Evolutionary conservation across 2,113 vertebrate genomes (phyloP), one percentile per base, ranked within the genome.

Genomic region (Malurus melanocephalus): DNA sequence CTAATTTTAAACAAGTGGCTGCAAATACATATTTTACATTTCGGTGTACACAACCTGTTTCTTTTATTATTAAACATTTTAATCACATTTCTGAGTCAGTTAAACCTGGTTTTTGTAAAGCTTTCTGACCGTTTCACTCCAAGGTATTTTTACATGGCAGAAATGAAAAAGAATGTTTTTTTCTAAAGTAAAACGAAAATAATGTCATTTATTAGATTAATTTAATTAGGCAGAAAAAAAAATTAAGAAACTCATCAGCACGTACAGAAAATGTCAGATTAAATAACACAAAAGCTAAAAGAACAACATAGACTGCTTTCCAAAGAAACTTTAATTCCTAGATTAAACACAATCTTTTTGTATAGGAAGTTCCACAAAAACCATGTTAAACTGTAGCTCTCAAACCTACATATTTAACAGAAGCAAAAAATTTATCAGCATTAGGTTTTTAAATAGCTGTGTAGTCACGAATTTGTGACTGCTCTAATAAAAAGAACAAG

Each of bases 181-280:
- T 68, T 77, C 72, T 42, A 30, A 89, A 62, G 45, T 45, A 80
- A 84, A 53, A 55, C 30, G 57, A 80, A 91, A 94, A 86, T 42
- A 64, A 60, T 65, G 46, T 8, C 6, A 81, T 81, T 92, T 81
- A 79, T 56, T 81, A 75, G 38, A 20, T 79, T 85, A 89, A 93
- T 92, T 77, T 85, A 85, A 73, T 68, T 92, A 87, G 61, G 43
- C 59, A 61, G 38, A 87, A 92, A 89, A 74, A 74, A 73, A 72
- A n/a, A 20, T 26, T 26, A 82, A 56, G 67, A 72, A 89, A 83
- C 64, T 85, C 68, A 69, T 59, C 88, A 85, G 23, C 55, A 91
- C 81, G 57, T 81, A 80, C 91, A 83, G 73, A 88, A 95, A 89
- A 77, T 52, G 53, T 92, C 87, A 83, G 66, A 85, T 89, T 87